Evolutionary conservation across 2,113 vertebrate species (phyloP), one percentile per base, ranked within the genome.

Genomic region (Blennius ocellaris): DNA sequence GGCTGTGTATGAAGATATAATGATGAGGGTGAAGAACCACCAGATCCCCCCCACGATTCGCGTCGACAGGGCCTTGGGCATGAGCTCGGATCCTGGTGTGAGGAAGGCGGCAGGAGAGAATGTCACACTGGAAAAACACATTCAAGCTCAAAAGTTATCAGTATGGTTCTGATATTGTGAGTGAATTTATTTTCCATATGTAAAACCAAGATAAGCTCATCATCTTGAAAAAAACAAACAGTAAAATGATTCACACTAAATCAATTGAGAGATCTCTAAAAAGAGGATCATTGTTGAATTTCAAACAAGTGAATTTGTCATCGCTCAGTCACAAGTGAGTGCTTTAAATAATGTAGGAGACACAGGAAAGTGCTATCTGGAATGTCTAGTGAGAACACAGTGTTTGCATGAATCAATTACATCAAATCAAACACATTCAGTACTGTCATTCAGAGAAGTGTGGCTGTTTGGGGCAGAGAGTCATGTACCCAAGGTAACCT

Each of bases 21-120:
- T 97, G 93, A 99, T 98, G 80, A 99, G 90, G 73, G 97, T 98
- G 86, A 99, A 99, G 93, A 99, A 99, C 97, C 98, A 99, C 98
- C 98, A 99, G 91, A 98, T 99, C 65, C 97, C 98, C 75, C 97
- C 97, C 53, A 99, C 95, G 90, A 99, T 99, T 89, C 97, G 95
- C 67, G 98, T 99, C n/a, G 98, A 99, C 81, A 99, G 92, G 91
- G 98, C 97, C 93, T 97, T 98, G 67, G 98, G 98, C 97, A 99
- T 98, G 89, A 98, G 91, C 89, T 99, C 98, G 59, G 98, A 99
- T 83, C 98, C 98, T 99, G 94, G 89, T 76, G 53, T 80, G 68
- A 80, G 74, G 80, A 58, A 78, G 65, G 77, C 48, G 72, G 81
- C 53, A 80, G 59, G 56, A 69, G 50, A 49, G 43, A 78, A 57